These are phyloP conservation scores for Carterocephalus palaemon DNA, from an alignment of 2,888 invertebrate species.

Conservation along the genomic window DNA sequence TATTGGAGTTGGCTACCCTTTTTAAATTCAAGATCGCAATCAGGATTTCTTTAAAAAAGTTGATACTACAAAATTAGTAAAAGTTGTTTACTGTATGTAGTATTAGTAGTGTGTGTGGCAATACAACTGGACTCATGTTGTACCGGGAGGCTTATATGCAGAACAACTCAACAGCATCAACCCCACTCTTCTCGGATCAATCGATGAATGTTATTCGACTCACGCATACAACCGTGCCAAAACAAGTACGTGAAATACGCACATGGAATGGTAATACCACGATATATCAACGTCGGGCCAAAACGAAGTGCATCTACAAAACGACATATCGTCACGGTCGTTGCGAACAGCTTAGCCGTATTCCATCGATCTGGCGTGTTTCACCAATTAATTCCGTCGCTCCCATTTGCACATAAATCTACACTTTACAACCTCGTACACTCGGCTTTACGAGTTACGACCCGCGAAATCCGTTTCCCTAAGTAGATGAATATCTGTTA, in stretches of 20 bases:
- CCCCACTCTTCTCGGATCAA: too few species aligned
- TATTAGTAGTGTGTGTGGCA: too few species aligned
- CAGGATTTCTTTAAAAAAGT: conserved; percentile 12
- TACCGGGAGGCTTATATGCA: too few species aligned
- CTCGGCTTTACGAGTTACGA: conserved; percentile 23
- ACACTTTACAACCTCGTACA: conserved; percentile 25
- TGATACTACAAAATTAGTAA: too few species aligned
- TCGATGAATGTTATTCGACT: too few species aligned
- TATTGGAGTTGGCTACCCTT: conserved; percentile 24
- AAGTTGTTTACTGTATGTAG: too few species aligned
- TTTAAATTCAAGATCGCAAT: conserved; percentile 24
- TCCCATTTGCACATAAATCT: conserved; percentile 24
- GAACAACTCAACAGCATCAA: too few species aligned
- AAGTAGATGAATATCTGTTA: conserved; percentile 29
- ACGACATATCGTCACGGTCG: conserved; percentile 23
- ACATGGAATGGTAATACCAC: conserved; percentile 22
- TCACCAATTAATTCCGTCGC: conserved; percentile 25
- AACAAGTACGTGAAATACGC: conserved; percentile 4
- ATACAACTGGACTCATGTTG: too few species aligned
- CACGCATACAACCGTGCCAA: too few species aligned
- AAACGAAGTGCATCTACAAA: conserved; percentile 20
- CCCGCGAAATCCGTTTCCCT: conserved; percentile 23
- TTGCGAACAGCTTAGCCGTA: conserved; percentile 22
- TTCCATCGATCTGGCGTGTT: conserved; percentile 25
- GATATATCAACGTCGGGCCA: conserved; percentile 14